phyloP scores from a whole-genome alignment of 2,113 vertebrate genomes.

The Pseudorectes ferrugineus region DNA sequence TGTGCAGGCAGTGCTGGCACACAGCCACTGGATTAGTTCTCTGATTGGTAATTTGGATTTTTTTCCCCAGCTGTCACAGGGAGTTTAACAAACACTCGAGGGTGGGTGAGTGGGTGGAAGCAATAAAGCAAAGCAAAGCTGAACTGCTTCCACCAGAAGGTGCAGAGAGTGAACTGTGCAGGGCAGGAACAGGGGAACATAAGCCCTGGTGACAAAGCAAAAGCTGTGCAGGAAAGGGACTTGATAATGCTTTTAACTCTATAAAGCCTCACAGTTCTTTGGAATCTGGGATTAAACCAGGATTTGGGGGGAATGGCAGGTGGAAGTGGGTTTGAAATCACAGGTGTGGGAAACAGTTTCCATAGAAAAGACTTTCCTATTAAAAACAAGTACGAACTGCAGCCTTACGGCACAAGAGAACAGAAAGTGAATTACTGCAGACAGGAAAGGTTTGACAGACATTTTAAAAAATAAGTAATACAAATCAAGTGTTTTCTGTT shows the following conservation, averaged over 20 bases:
- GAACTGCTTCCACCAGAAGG: conserved; percentile 17
- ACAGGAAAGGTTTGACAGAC: not conserved
- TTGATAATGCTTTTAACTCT: not conserved
- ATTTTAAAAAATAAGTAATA: not conserved
- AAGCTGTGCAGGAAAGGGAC: not conserved
- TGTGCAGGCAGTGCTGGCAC: not conserved
- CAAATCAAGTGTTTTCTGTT: not conserved
- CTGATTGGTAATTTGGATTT: conserved; percentile 17
- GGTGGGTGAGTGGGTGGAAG: conserved; percentile 18
- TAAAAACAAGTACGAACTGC: not conserved
- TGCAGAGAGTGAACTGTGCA: not conserved
- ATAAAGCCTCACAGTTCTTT: not conserved
- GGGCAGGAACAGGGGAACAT: not conserved
- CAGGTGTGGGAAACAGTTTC: not conserved
- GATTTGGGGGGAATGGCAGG: not conserved
- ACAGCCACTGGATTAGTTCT: not conserved
- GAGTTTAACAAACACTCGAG: not conserved
- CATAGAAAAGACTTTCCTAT: not conserved
- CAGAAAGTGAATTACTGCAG: not conserved
- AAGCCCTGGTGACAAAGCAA: conserved; percentile 6
- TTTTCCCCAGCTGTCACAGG: conserved; percentile 7
- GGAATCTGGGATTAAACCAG: not conserved
- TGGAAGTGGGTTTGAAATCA: not conserved
- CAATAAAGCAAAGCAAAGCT: conserved; percentile 29
- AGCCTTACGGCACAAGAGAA: not conserved